phyloP scores from a whole-genome alignment of 2,888 invertebrate species.

The Drosophila meridiana region DNA sequence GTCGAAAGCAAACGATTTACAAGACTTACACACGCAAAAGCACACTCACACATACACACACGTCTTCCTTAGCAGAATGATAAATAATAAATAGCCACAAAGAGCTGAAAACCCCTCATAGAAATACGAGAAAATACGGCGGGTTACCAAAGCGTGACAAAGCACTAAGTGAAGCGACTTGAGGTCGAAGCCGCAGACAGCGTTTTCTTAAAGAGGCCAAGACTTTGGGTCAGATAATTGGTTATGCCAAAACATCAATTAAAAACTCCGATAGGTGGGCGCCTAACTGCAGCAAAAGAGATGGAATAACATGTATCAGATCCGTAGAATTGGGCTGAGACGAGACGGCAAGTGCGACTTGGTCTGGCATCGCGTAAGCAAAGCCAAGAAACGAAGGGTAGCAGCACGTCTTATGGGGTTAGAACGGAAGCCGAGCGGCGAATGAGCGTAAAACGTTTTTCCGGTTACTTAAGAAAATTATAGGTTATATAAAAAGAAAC shows the following conservation, averaged over 20 bases:
- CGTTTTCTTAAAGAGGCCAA: slow-evolving; percentile 7
- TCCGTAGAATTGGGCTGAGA: slow-evolving; percentile 11
- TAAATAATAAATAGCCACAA: slow-evolving; percentile 70
- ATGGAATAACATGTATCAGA: slow-evolving; percentile 2
- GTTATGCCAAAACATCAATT: slow-evolving; percentile 72
- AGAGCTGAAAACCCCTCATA: slow-evolving; percentile 35
- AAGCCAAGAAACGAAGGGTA: slow-evolving; percentile 22
- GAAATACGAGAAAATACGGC: slow-evolving; percentile 48
- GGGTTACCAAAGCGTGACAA: slow-evolving; percentile 67
- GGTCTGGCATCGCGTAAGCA: not conserved
- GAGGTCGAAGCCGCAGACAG: slow-evolving; percentile 23
- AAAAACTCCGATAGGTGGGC: slow-evolving; percentile 61
- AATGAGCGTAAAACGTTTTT: slow-evolving; percentile 63
- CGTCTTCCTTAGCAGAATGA: slow-evolving; percentile 39
- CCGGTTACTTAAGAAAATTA: slow-evolving; percentile 73
- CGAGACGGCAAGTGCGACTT: not conserved
- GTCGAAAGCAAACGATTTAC: slow-evolving; percentile 76
- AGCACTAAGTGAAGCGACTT: slow-evolving; percentile 51
- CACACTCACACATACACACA: slow-evolving; percentile 20
- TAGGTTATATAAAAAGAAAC: slow-evolving; percentile 60
- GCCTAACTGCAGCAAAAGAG: slow-evolving; percentile 18
- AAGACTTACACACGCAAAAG: slow-evolving; percentile 75
- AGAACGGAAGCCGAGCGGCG: slow-evolving; percentile 46
- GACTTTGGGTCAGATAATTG: slow-evolving; percentile 62
- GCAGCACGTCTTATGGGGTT: not conserved